Conservation (phyloP, 1,140 invertebrate species). For the Diabrotica undecimpunctata region DNA sequence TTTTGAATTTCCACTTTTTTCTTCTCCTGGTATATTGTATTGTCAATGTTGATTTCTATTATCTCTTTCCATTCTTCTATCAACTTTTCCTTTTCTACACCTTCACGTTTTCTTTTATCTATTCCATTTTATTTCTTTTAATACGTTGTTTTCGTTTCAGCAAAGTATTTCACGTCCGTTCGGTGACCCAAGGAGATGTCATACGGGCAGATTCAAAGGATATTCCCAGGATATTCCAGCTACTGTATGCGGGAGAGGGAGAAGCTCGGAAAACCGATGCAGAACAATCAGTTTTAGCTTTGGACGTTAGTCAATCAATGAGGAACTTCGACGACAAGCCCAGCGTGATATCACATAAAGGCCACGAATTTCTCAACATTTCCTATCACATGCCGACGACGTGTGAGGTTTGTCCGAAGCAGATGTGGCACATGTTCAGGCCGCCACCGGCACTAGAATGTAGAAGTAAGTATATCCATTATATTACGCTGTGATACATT, state of each 20-base stretch:
- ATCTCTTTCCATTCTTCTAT: too few species aligned
- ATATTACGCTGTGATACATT: too few species aligned
- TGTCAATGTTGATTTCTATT: neutral
- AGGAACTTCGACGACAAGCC: constrained; percentile 63
- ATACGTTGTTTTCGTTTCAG: constrained; percentile 53
- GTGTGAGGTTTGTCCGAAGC: constrained; percentile 95
- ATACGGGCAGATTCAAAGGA: constrained; percentile 97
- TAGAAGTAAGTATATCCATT: constrained; percentile 64
- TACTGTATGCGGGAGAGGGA: constrained; percentile 90
- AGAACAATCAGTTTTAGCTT: constrained; percentile 45
- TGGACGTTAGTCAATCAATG: constrained; percentile 48
- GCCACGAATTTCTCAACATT: constrained; percentile 94
- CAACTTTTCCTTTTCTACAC: neutral
- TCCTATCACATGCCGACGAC: constrained; percentile 97
- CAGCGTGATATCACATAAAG: constrained; percentile 82
- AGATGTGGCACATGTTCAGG: constrained; percentile 94
- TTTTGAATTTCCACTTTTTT: neutral
- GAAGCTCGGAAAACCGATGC: constrained; percentile 84
- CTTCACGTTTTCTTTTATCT: too few species aligned
- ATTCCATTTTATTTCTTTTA: too few species aligned
- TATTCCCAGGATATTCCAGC: constrained; percentile 97
- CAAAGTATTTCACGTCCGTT: constrained; percentile 97
- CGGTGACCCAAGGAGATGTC: constrained; percentile 97
- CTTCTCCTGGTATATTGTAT: neutral
- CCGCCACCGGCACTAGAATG: constrained; percentile 96